These are phyloP conservation scores for Chironomus tepperi DNA, from an alignment of 1,140 invertebrate genomes.

Conservation along the genomic window DNA sequence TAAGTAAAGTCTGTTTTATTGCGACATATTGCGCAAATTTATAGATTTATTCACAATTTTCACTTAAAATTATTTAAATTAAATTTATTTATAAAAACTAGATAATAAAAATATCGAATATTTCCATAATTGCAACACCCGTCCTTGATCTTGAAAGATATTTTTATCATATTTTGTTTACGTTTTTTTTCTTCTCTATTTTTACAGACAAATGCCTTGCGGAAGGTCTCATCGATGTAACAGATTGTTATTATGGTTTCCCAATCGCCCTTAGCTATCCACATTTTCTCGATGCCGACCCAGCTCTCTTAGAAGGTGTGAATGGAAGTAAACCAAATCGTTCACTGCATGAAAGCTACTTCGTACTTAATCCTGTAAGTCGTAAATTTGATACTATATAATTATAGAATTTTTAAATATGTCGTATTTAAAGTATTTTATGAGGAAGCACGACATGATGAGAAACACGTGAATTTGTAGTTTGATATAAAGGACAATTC, in stretches of 20 bases:
- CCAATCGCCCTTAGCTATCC: constrained; percentile 81
- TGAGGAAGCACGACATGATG: too few relatives aligned
- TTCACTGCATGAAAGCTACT: constrained; percentile 58
- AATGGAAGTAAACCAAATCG: constrained; percentile 59
- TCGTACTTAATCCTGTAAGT: constrained; percentile 61
- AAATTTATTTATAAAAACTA: too few relatives aligned
- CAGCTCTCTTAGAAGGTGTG: constrained; percentile 53
- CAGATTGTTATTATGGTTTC: constrained; percentile 75
- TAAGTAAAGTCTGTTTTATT: background rate
- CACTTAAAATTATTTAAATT: too few relatives aligned
- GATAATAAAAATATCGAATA: too few relatives aligned
- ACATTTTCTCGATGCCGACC: constrained; percentile 72
- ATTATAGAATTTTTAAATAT: too few relatives aligned
- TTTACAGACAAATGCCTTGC: constrained; percentile 52
- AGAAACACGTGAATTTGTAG: too few relatives aligned
- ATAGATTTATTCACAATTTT: too few relatives aligned
- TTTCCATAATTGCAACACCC: background rate
- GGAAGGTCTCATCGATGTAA: constrained; percentile 65
- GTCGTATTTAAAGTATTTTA: too few relatives aligned
- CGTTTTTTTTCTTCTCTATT: constrained; percentile 14
- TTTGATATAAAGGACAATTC: too few relatives aligned
- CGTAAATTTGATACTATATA: too few relatives aligned
- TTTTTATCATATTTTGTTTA: background rate
- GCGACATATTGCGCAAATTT: too few relatives aligned
- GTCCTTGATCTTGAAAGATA: constrained; percentile 2